Percentiles rank a stretch among this genome's conserved stretches.
Evolutionary conservation across 1,140 invertebrate genomes (phyloP).

Genomic region (Drosophila triauraria): DNA sequence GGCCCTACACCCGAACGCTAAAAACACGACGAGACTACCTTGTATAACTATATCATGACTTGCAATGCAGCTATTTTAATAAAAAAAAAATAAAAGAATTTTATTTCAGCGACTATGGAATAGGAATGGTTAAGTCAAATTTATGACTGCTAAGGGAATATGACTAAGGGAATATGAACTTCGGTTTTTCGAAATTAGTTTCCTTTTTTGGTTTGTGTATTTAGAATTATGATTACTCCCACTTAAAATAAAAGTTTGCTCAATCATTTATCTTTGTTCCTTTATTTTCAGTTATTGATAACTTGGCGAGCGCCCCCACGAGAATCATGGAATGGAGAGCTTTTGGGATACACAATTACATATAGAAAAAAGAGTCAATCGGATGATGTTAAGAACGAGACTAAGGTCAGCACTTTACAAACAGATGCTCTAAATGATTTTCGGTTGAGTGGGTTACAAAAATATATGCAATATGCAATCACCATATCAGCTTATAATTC

Average conservation of each 20-base stretch:
- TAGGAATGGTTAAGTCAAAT: too few species aligned
- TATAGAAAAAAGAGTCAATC: slow-evolving; percentile 87
- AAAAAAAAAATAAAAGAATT: too few species aligned
- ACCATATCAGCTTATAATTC: slow-evolving; percentile 93
- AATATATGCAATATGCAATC: slow-evolving; percentile 92
- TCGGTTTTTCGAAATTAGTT: too few species aligned
- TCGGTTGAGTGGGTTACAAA: slow-evolving; percentile 88
- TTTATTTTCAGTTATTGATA: slow-evolving; percentile 87
- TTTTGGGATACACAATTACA: slow-evolving; percentile 91
- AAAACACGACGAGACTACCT: too few species aligned
- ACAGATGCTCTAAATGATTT: slow-evolving; percentile 87
- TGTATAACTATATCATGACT: too few species aligned
- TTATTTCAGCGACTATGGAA: too few species aligned
- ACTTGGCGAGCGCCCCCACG: slow-evolving; percentile 92
- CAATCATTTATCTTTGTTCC: background rate
- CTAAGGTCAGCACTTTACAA: slow-evolving; percentile 85
- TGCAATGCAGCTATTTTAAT: too few species aligned
- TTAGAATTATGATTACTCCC: too few species aligned
- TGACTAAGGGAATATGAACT: too few species aligned
- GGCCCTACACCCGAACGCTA: too few species aligned
- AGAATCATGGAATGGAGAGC: slow-evolving; percentile 92
- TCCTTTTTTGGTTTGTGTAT: too few species aligned
- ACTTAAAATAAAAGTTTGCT: background rate
- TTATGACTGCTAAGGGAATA: too few species aligned
- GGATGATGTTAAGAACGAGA: slow-evolving; percentile 85